Percentiles rank a stretch among this genome's conserved stretches.
phyloP scores from a whole-genome alignment of 2,797 vertebrate species.

The Eospalax fontanierii region DNA sequence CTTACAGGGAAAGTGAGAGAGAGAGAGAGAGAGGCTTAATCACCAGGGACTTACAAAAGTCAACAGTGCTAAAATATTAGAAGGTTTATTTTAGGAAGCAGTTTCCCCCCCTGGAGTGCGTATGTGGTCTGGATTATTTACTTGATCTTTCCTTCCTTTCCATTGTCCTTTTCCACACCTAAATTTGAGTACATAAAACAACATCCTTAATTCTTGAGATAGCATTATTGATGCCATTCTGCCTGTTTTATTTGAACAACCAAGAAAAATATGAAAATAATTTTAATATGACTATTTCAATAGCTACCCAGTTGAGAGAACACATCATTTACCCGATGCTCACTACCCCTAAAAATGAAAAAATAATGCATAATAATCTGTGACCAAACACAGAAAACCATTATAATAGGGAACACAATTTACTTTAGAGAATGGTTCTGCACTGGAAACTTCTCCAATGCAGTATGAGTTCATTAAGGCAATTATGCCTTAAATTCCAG shows the following conservation, averaged over 20 bases:
- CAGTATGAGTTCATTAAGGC: constrained; percentile 83
- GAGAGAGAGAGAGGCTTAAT: constrained; percentile 79
- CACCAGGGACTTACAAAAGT: constrained; percentile 80
- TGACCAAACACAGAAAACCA: constrained; percentile 66
- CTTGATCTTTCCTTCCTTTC: constrained; percentile 57
- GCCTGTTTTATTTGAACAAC: neutral
- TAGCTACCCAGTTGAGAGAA: constrained; percentile 64
- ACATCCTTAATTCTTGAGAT: constrained; percentile 54
- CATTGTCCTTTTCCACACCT: constrained; percentile 46
- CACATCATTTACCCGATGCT: constrained; percentile 66
- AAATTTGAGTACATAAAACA: constrained; percentile 50
- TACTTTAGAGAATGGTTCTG: constrained; percentile 74
- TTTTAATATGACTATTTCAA: constrained; percentile 42
- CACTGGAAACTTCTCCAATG: constrained; percentile 80
- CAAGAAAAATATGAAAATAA: constrained; percentile 45
- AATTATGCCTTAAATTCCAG: constrained; percentile 81
- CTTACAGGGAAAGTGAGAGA: constrained; percentile 78
- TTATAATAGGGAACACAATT: constrained; percentile 37
- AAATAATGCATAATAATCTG: constrained; percentile 72
- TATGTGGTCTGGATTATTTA: constrained; percentile 44
- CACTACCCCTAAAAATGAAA: constrained; percentile 54
- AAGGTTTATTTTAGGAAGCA: constrained; percentile 81
- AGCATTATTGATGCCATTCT: constrained; percentile 16
- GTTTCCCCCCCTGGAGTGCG: constrained; percentile 58
- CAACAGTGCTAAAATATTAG: constrained; percentile 82